Evolutionary conservation across 2,888 invertebrate genomes (phyloP), one percentile per base, ranked within the genome.

Genomic region (Coleophora deauratella): DNA sequence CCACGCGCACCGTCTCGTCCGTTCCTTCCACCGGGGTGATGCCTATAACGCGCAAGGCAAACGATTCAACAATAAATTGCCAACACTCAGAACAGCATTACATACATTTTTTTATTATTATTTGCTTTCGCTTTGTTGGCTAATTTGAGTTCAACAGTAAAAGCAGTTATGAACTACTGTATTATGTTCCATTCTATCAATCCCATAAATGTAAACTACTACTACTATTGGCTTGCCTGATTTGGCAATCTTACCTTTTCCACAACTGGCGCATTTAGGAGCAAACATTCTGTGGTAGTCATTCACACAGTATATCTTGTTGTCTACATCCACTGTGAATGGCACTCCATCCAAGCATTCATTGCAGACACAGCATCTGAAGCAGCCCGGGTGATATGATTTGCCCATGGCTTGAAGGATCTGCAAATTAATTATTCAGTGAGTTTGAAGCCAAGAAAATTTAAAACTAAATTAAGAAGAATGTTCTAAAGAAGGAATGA

Each of bases 281-380:
- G 99, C 98, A 88, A 98, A 99, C 91, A 98, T 95, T 70, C 97
- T 92, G 81, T 99, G 98, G 72, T 99, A 99, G 80, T 99, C 99
- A 62, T 96, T 95, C 42, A 99, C 97, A 78, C 99, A 99, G 73
- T 98, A 99, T 51, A 99, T 98, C 82, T 97, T 97, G 75, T 98
- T 98, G 70, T 98, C 97, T 36, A 97, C 95, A 72, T 99, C 99
- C 9, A 97, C 96, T 0, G 99, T 99, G 71, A 99, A 99, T 2
- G 99, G 98, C 33, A 98, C 97, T 10, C 99, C 99, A 66, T 99
- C 99, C 37, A 99, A 88, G 70, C 98, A 98, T 72, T 98, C 97
- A 71, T 98, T 97, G 76, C 99, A 99, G 44, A 97, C 91, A 76
- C 96, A 97, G 79, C 99, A 99, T 36, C 98, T 92, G 86, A 99